phyloP scores from a whole-genome alignment of 2,888 invertebrate species.

The Leptopterna dolabrata region DNA sequence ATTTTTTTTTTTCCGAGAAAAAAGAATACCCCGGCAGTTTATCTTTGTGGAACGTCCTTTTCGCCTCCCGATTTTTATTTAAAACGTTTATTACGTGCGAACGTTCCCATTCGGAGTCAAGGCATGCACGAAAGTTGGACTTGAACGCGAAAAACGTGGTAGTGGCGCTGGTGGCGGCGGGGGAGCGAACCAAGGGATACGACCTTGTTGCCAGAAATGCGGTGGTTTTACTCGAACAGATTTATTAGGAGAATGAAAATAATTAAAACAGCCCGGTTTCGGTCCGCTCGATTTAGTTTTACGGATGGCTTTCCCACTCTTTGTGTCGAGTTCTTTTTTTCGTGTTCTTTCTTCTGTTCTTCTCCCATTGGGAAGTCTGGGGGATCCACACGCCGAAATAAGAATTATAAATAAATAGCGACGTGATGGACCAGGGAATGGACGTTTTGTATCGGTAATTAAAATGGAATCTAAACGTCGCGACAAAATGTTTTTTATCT shows the following conservation, averaged over 20 bases:
- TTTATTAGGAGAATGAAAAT: constrained; percentile 43
- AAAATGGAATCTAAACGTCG: not conserved
- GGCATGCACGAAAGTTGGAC: constrained; percentile 25
- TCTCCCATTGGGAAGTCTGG: not conserved
- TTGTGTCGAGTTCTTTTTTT: not conserved
- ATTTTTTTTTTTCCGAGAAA: not conserved
- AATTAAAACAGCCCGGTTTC: constrained; percentile 36
- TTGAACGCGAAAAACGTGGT: not conserved
- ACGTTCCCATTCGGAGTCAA: constrained; percentile 10
- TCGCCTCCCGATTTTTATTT: not conserved
- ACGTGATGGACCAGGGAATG: not conserved
- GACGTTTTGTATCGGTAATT: constrained; percentile 15
- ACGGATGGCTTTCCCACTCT: constrained; percentile 38
- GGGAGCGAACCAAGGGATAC: not conserved
- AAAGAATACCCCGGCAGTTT: not conserved
- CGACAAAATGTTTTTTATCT: constrained; percentile 13
- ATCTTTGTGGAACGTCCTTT: not conserved
- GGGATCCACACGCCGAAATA: not conserved
- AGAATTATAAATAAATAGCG: not conserved
- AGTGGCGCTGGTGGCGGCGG: not conserved
- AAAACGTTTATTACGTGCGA: constrained; percentile 18
- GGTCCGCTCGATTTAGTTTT: constrained; percentile 48
- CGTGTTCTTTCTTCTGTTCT: not conserved
- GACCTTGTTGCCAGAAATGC: constrained; percentile 34
- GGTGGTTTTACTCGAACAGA: constrained; percentile 18